phyloP scores from a whole-genome alignment of 2,888 invertebrate genomes.

The Heliconius erato region DNA sequence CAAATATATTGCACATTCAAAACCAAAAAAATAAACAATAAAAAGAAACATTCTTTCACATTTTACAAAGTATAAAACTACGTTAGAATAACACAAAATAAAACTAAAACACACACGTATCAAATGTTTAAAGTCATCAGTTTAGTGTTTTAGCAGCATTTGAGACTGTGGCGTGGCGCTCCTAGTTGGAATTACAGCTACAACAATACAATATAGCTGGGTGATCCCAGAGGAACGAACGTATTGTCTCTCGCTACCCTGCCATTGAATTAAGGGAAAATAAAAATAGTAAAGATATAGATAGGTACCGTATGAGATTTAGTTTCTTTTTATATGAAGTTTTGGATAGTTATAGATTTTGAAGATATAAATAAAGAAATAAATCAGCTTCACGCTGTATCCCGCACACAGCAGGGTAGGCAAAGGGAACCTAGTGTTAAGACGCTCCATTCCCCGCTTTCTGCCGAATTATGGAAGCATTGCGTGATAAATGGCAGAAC shows the following conservation, averaged over 20 bases:
- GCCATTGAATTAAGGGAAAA: conserved; percentile 52
- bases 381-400: too few species aligned
- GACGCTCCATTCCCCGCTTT: too few species aligned
- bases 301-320: neutral
- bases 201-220: conserved; percentile 49
- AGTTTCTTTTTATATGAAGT: neutral
- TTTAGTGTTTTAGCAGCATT: conserved; percentile 22
- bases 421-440: too few species aligned
- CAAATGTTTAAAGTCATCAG: conserved; percentile 14
- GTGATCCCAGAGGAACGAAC: conserved; percentile 46
- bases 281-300: conserved; percentile 48
- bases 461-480: too few species aligned
- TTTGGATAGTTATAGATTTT: neutral
- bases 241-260: conserved; percentile 49
- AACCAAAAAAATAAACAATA: too few species aligned
- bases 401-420: too few species aligned
- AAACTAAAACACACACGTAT: neutral
- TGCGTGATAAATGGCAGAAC: too few species aligned
- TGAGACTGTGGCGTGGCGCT: conserved; percentile 45
- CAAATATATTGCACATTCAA: too few species aligned
- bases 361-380: too few species aligned
- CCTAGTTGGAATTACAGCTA: conserved; percentile 50
- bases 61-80: neutral
- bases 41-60: neutral
- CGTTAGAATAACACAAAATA: neutral